A percentile compares a stretch with the other conserved stretches of the same genome.
These are phyloP conservation scores for Mirza zaza DNA, from an alignment of 2,113 vertebrate species.

Conservation along the genomic window DNA sequence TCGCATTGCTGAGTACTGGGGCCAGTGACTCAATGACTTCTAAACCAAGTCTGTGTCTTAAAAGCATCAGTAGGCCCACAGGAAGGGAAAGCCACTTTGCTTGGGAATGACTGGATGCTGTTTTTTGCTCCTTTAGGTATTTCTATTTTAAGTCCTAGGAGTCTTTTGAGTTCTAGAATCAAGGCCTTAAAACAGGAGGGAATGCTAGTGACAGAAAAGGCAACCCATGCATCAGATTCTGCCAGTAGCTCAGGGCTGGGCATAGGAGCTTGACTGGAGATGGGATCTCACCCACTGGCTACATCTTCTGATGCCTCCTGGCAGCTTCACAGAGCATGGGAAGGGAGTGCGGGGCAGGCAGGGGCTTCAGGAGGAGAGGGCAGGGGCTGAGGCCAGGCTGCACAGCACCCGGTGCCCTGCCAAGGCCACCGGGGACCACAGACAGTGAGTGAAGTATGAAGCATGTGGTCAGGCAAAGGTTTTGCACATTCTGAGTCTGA, in stretches of 20 bases:
- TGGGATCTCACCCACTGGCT: neutral
- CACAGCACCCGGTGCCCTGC: neutral
- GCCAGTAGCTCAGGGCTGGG: neutral
- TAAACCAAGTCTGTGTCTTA: neutral
- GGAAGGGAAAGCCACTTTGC: neutral
- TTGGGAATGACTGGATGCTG: neutral
- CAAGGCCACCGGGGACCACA: neutral
- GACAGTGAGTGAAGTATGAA: neutral
- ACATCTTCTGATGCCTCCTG: neutral
- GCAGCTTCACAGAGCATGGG: neutral
- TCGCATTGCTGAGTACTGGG: neutral
- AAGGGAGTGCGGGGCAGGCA: neutral
- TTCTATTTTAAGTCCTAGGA: neutral
- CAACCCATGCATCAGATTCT: neutral
- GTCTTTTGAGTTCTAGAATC: neutral
- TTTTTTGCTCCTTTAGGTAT: neutral
- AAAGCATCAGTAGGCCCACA: neutral
- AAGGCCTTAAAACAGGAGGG: neutral
- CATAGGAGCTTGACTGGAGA: neutral
- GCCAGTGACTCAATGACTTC: neutral
- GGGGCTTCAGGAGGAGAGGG: neutral
- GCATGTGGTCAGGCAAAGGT: neutral
- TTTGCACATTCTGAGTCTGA: neutral
- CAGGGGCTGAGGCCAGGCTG: neutral
- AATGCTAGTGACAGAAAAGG: neutral